Percentiles rank a stretch among this genome's conserved stretches.
Evolutionary conservation across 2,113 vertebrate species (phyloP).

Genomic region (Corydoras sp.): DNA sequence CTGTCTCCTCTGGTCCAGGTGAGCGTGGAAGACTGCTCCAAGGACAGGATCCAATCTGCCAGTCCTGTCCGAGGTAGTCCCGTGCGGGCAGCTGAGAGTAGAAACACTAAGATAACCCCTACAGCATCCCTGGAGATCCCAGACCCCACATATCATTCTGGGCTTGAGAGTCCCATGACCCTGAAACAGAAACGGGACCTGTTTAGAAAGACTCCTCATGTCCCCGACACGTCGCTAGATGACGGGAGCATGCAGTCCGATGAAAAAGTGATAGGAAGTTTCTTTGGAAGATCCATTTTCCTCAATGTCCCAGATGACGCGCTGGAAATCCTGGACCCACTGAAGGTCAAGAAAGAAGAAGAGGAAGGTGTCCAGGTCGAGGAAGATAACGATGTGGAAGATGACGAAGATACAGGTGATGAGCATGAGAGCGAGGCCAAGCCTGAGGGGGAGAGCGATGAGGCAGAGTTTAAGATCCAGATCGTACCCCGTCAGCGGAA

Average conservation of each 20-base stretch:
- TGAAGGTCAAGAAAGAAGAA: slow-evolving; percentile 69
- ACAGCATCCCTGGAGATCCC: slow-evolving; percentile 59
- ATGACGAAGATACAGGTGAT: slow-evolving; percentile 75
- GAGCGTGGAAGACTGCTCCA: slow-evolving; percentile 85
- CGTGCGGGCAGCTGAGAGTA: slow-evolving; percentile 45
- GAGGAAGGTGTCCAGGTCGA: slow-evolving; percentile 72
- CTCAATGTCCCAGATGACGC: slow-evolving; percentile 81
- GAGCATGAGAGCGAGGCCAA: slow-evolving; percentile 79
- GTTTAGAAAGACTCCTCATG: slow-evolving; percentile 80
- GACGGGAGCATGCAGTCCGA: slow-evolving; percentile 55
- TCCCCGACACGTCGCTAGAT: slow-evolving; percentile 81
- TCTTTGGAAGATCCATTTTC: slow-evolving; percentile 72
- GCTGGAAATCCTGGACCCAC: slow-evolving; percentile 67
- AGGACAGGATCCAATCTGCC: slow-evolving; percentile 58
- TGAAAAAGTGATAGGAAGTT: slow-evolving; percentile 53
- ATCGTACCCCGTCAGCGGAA: slow-evolving; percentile 94
- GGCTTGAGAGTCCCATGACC: slow-evolving; percentile 77
- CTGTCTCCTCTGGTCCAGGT: slow-evolving; percentile 81
- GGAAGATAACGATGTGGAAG: slow-evolving; percentile 72
- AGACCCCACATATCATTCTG: slow-evolving; percentile 52
- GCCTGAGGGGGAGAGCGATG: slow-evolving; percentile 75
- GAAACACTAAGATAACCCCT: slow-evolving; percentile 41
- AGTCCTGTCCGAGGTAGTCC: slow-evolving; percentile 43
- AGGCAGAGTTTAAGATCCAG: slow-evolving; percentile 95
- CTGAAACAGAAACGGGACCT: slow-evolving; percentile 91